phyloP scores from a whole-genome alignment of 2,113 vertebrate species.

The Puntigrus tetrazona region DNA sequence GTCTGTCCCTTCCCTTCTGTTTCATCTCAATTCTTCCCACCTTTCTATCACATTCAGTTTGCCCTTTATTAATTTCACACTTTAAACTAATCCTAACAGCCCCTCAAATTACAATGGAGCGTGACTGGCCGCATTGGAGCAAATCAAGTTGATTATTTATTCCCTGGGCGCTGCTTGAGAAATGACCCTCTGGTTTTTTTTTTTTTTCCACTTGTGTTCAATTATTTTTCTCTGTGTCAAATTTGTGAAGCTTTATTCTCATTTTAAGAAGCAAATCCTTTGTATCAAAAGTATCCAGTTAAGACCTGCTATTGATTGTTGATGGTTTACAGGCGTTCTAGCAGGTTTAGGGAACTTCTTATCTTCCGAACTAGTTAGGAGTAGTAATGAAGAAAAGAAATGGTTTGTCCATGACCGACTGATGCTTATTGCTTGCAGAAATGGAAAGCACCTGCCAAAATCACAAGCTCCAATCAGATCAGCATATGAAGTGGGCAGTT shows the following conservation, averaged over 20 bases:
- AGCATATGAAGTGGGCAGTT: not conserved
- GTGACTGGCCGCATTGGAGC: conserved; percentile 52
- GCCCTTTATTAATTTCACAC: conserved; percentile 52
- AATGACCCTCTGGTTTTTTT: not conserved
- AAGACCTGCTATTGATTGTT: not conserved
- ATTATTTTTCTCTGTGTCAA: conserved; percentile 4
- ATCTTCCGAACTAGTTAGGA: not conserved
- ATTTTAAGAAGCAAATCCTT: not conserved
- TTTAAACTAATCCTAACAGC: conserved; percentile 56
- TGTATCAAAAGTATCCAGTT: not conserved
- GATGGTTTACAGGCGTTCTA: not conserved
- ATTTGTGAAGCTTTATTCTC: not conserved
- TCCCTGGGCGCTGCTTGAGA: conserved; percentile 19
- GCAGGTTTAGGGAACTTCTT: not conserved
- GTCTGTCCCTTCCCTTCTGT: conserved; percentile 27
- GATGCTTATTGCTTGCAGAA: not conserved
- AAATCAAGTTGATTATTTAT: conserved; percentile 41
- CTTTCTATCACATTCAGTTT: conserved; percentile 37
- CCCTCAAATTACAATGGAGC: conserved; percentile 60
- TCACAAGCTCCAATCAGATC: not conserved
- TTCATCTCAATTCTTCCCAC: conserved; percentile 5
- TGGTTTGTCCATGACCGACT: not conserved
- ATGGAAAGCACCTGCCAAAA: not conserved
- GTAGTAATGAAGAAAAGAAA: not conserved
- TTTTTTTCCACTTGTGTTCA: not conserved